A percentile compares a stretch with the other conserved stretches of the same genome.
Conservation (phyloP, 2,113 vertebrate genomes). For the Panurus biarmicus region DNA sequence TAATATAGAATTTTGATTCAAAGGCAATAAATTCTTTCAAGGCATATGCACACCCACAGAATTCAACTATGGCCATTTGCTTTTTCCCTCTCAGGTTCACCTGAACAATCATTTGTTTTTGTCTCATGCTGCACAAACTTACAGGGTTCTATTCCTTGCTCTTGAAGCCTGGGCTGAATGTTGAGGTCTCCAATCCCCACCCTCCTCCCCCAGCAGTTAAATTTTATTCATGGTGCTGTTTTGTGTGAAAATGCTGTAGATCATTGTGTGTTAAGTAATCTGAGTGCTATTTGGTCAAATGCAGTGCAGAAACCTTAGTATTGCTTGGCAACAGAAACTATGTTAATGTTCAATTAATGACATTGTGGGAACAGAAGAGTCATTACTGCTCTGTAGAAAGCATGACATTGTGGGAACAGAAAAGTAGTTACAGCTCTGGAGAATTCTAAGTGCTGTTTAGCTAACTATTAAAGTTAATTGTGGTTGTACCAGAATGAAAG, state of each 20-base stretch:
- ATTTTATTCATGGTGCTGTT: not conserved
- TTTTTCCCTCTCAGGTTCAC: not conserved
- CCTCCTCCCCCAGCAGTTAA: not conserved
- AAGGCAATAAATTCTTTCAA: not conserved
- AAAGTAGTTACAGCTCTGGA: constrained; percentile 36
- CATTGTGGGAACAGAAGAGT: constrained; percentile 44
- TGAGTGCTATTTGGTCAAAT: constrained; percentile 25
- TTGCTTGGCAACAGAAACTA: constrained; percentile 65
- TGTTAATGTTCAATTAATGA: constrained; percentile 61
- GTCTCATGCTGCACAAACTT: not conserved
- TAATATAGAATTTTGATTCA: not conserved
- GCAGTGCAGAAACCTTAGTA: constrained; percentile 34
- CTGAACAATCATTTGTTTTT: not conserved
- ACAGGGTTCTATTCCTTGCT: not conserved
- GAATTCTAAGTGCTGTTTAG: constrained; percentile 51
- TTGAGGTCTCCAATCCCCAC: not conserved
- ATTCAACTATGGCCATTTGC: not conserved
- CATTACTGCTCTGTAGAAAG: constrained; percentile 42
- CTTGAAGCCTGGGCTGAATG: not conserved
- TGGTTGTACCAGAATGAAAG: constrained; percentile 34
- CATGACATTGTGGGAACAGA: constrained; percentile 41
- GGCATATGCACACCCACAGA: not conserved
- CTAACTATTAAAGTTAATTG: constrained; percentile 32
- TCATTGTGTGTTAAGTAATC: constrained; percentile 7
- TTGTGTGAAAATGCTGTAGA: constrained; percentile 9